phyloP scores from a whole-genome alignment of 92 coral and sea anemone species.

The Porites divaricata region DNA sequence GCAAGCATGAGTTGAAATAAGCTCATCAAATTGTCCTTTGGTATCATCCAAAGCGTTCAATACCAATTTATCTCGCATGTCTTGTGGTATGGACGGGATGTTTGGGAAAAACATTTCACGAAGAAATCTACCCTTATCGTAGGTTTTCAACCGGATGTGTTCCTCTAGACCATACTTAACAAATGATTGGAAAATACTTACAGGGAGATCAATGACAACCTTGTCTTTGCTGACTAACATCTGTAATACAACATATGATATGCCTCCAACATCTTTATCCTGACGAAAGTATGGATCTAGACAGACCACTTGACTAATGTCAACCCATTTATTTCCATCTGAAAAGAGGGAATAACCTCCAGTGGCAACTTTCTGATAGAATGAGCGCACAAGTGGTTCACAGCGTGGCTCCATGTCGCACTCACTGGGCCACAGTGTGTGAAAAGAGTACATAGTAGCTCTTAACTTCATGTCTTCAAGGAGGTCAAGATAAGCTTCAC shows the following conservation, averaged over 20 bases:
- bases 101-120: conserved; percentile 70
- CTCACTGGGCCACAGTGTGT: conserved; percentile 62
- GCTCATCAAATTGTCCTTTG: conserved; percentile 18
- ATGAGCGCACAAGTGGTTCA: conserved; percentile 34
- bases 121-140: conserved; percentile 59
- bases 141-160: conserved; percentile 37
- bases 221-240: not conserved
- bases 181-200: conserved; percentile 56
- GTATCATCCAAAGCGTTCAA: conserved; percentile 61
- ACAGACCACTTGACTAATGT: conserved; percentile 51
- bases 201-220: conserved; percentile 67
- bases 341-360: conserved; percentile 52
- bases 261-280: conserved; percentile 50
- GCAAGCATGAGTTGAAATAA: conserved; percentile 48
- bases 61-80: conserved; percentile 56
- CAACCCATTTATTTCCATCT: conserved; percentile 70
- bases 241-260: conserved; percentile 45
- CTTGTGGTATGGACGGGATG: conserved; percentile 24
- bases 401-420: conserved; percentile 19
- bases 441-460: conserved; percentile 24
- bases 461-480: not conserved
- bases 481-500: not conserved
- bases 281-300: conserved; percentile 61
- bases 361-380: conserved; percentile 36
- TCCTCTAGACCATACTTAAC: conserved; percentile 27